Evolutionary conservation across 53 echinoderm and acorn worm species (phyloP).

Genomic region (Pentamera pediparva): DNA sequence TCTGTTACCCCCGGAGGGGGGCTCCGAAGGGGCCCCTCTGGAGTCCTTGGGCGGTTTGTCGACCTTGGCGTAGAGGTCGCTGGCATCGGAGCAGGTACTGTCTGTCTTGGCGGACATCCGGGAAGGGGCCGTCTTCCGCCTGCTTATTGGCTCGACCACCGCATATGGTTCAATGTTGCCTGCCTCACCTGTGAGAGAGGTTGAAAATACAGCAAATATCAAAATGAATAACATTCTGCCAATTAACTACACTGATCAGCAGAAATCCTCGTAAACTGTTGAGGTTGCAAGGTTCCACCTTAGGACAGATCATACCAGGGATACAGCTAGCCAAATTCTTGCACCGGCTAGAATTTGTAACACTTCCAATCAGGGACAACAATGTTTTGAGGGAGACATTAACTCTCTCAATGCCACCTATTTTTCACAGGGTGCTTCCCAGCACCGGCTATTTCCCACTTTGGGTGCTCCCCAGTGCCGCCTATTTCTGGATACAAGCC

Average conservation of each 20-base stretch:
- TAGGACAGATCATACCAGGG: too few species aligned
- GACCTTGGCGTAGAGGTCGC: constrained; percentile 48
- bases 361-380: too few species aligned
- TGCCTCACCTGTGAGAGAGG: not conserved
- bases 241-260: not conserved
- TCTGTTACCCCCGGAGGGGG: not conserved
- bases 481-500: too few species aligned
- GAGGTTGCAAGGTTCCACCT: too few species aligned
- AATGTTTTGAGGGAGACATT: too few species aligned
- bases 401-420: too few species aligned
- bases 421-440: too few species aligned
- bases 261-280: too few species aligned
- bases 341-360: too few species aligned
- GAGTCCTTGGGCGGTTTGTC: constrained; percentile 30
- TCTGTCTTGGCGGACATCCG: not conserved
- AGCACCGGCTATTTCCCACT: too few species aligned
- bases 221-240: not conserved
- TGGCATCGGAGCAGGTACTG: constrained; percentile 27
- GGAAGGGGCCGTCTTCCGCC: constrained; percentile 17
- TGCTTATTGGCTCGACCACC: constrained; percentile 34
- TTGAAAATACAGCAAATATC: not conserved
- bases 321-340: too few species aligned
- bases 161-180: constrained; percentile 68
- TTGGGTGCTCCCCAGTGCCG: too few species aligned
- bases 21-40: not conserved